Conservation (phyloP, 2,888 invertebrate genomes). For the Tubulanus polymorphus region DNA sequence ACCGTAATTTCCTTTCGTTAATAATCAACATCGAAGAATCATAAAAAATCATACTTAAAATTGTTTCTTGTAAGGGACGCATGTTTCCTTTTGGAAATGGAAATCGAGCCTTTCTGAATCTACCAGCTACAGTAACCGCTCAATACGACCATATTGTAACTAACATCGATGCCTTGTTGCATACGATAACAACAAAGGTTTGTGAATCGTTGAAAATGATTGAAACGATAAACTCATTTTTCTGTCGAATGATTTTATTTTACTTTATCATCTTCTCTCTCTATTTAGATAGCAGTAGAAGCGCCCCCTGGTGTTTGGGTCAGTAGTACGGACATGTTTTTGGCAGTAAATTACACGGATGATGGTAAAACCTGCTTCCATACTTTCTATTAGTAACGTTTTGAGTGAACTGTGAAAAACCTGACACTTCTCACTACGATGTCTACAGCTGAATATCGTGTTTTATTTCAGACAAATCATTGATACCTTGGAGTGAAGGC, state of each 20-base stretch:
- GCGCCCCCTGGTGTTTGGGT: slow-evolving; percentile 54
- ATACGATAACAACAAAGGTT: slow-evolving; percentile 42
- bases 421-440: too few relatives aligned
- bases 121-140: slow-evolving; percentile 29
- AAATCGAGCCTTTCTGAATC: slow-evolving; percentile 39
- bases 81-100: slow-evolving; percentile 44
- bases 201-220: background rate
- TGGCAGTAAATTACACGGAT: too few relatives aligned
- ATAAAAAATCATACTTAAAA: too few relatives aligned
- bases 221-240: too few relatives aligned
- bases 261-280: slow-evolving; percentile 4
- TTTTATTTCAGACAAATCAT: slow-evolving; percentile 28
- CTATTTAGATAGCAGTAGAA: slow-evolving; percentile 37
- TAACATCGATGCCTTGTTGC: slow-evolving; percentile 39
- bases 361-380: too few relatives aligned
- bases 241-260: slow-evolving; percentile 7
- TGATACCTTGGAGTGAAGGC: slow-evolving; percentile 21
- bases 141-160: slow-evolving; percentile 36
- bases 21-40: too few relatives aligned
- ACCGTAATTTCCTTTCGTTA: too few relatives aligned
- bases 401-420: too few relatives aligned
- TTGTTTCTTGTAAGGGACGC: slow-evolving; percentile 43
- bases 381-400: too few relatives aligned
- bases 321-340: slow-evolving; percentile 54
- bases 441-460: too few relatives aligned